Conservation (phyloP, 2,888 invertebrate species). For the Drosophila parthenogenetica region DNA sequence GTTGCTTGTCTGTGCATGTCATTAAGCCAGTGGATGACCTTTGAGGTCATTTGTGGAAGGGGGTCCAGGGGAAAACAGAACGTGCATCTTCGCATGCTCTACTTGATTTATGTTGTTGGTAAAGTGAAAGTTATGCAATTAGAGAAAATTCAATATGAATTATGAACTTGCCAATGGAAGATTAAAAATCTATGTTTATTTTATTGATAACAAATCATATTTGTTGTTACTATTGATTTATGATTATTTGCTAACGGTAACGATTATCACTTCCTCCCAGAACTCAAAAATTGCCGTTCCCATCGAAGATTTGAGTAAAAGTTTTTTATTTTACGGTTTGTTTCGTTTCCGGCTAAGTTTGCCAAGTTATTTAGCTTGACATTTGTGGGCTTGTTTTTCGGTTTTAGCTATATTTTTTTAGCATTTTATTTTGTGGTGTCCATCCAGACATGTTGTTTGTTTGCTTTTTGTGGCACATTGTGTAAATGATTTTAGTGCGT, state of each 20-base stretch:
- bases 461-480: slow-evolving; percentile 53
- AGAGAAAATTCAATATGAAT: background rate
- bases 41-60: slow-evolving; percentile 21
- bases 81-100: slow-evolving; percentile 17
- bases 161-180: background rate
- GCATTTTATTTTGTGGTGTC: slow-evolving; percentile 33
- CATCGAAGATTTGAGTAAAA: slow-evolving; percentile 40
- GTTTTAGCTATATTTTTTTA: slow-evolving; percentile 22
- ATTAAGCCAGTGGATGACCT: slow-evolving; percentile 43
- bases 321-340: slow-evolving; percentile 58
- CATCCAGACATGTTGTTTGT: slow-evolving; percentile 38
- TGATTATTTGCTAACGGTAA: background rate
- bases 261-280: slow-evolving; percentile 7
- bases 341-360: slow-evolving; percentile 61
- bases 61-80: background rate
- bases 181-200: background rate
- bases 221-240: background rate
- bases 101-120: background rate
- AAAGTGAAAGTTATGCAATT: background rate
- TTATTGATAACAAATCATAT: slow-evolving; percentile 1
- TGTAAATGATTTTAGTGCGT: slow-evolving; percentile 68
- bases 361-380: slow-evolving; percentile 39
- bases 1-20: slow-evolving; percentile 33
- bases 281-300: background rate
- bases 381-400: slow-evolving; percentile 51